A percentile compares a stretch with the other conserved stretches of the same genome.
Conservation (phyloP, 2,888 invertebrate genomes). For the Drosophila limbata region DNA sequence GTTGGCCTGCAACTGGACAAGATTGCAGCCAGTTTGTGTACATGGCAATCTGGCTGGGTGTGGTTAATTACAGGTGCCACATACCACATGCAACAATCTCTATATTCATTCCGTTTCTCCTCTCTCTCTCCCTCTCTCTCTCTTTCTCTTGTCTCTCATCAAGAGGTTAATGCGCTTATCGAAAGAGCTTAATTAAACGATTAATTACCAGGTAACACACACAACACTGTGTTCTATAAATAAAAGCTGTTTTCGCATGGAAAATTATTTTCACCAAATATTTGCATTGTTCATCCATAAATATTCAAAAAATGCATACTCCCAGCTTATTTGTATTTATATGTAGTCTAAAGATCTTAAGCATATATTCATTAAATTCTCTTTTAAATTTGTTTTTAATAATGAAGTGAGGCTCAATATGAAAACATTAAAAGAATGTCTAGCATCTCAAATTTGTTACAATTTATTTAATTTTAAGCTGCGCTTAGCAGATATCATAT, state of each 20-base stretch:
- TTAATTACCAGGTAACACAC: conserved; percentile 31
- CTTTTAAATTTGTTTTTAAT: too few relatives aligned
- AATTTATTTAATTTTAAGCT: neutral
- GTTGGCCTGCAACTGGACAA: conserved; percentile 37
- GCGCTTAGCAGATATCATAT: neutral
- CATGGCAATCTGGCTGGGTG: conserved; percentile 31
- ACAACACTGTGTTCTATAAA: neutral
- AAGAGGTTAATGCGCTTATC: conserved; percentile 58
- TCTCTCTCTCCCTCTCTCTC: conserved; percentile 4
- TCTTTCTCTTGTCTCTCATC: conserved; percentile 5
- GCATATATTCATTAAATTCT: neutral
- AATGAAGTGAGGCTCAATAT: too few relatives aligned
- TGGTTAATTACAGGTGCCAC: conserved; percentile 51
- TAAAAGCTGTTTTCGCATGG: neutral
- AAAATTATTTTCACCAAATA: conserved; percentile 26
- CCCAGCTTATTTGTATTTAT: neutral
- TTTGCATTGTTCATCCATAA: conserved; percentile 18
- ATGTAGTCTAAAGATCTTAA: neutral
- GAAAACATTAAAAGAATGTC: neutral
- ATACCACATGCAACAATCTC: conserved; percentile 20
- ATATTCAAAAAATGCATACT: neutral
- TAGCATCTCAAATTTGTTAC: neutral
- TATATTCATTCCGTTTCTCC: conserved; percentile 3
- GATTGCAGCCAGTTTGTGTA: conserved; percentile 60
- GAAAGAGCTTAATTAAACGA: conserved; percentile 53